phyloP scores from a whole-genome alignment of 92 coral and sea anemone genomes.

The Umimayanthus kanabou region DNA sequence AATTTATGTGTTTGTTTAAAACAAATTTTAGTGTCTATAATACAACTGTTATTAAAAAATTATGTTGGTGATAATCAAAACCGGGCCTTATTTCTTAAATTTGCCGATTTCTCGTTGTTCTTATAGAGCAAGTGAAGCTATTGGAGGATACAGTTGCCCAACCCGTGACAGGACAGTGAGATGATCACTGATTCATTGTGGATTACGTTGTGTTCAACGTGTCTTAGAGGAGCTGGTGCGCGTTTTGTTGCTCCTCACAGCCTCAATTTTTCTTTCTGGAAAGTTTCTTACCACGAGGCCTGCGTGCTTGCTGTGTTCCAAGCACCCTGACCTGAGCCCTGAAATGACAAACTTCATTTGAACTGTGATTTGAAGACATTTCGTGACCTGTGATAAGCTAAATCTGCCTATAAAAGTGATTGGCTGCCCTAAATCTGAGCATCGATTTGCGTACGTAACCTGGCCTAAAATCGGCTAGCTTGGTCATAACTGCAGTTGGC shows the following conservation, averaged over 20 bases:
- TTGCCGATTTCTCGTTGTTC: conserved; percentile 9
- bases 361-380: background rate
- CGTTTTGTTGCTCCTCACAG: background rate
- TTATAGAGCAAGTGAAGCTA: conserved; percentile 67
- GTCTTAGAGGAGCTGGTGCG: background rate
- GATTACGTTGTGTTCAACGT: background rate
- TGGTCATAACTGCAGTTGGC: background rate
- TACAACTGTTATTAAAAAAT: too few relatives aligned
- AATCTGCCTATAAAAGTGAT: background rate
- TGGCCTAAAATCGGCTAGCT: background rate
- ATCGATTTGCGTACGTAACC: background rate
- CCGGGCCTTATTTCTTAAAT: background rate
- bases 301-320: too few relatives aligned
- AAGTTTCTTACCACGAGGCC: too few relatives aligned
- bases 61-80: too few relatives aligned
- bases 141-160: conserved; percentile 63
- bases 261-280: background rate
- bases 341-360: background rate
- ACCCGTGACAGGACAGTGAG: conserved; percentile 28
- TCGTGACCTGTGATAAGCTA: background rate
- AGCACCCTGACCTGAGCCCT: background rate
- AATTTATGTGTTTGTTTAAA: too few relatives aligned
- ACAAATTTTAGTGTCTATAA: too few relatives aligned
- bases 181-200: background rate
- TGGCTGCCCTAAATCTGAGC: background rate